Base-by-base conservation (phyloP, 2,113 vertebrate species). In the Oryzias woworae region DNA sequence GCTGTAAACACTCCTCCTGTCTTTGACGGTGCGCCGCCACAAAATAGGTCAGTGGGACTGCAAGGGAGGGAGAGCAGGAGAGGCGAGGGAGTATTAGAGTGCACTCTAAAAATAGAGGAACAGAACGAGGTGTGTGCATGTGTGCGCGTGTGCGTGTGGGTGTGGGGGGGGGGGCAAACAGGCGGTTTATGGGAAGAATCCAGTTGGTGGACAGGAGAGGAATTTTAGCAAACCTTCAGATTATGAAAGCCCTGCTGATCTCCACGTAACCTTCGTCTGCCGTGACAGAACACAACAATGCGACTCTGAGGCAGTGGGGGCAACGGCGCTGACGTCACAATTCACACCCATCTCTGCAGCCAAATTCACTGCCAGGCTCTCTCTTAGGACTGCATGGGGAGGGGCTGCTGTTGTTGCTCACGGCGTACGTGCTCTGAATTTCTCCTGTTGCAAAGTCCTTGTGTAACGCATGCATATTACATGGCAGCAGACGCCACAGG, bases 41-140 rank as follows among this genome's bases (percentile, higher is more conserved):
- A 84, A 93, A 92, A 92, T 92, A 91, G 90, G 92, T 92, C 90
- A 92, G 85, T 90, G 59, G 88, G 76, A 85, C 89, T 88, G 76
- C 66, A 82, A 78, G 72, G 73, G 71, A 83, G 83, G 73, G 86
- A 76, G 82, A 64, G 66, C 71, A 64, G 66, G 68, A 72, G 74
- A 80, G 79, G 53, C 58, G 66, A 54, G 76, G 65, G 69, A 71
- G 78, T 58, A 87, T 86, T 87, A 85, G 80, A 84, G 75, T 67
- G 68, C 73, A 72, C 83, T 57, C 88, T 91, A 92, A 87, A 91
- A 92, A 92, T 90, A 92, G 87, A 84, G 87, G 36, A n/a, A 74
- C 45, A 67, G 70, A 80, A 72, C 71, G 71, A 75, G 49, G 18
- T 13, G 77, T 60, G 45, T 20, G 20, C 20, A 1, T 20, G 20